Percentiles rank a stretch among this genome's conserved stretches.
These are phyloP conservation scores for Nanger granti DNA, from an alignment of 2,113 vertebrate species.

Conservation along the genomic window DNA sequence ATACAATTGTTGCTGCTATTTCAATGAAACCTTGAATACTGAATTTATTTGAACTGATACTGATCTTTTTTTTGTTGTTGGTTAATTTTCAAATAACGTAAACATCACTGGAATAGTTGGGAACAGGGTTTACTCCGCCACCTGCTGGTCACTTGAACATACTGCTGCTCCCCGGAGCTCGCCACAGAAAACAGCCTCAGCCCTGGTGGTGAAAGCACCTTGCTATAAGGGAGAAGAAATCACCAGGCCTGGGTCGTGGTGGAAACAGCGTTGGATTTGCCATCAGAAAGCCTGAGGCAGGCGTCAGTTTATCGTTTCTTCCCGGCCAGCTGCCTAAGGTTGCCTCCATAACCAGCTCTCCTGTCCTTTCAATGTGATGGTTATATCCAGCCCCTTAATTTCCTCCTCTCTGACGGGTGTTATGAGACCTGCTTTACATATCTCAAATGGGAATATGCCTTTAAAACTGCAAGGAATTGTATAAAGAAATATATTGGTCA, in stretches of 20 bases:
- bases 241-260: not conserved
- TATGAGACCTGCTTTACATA: not conserved
- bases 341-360: not conserved
- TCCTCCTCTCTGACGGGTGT: not conserved
- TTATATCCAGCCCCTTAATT: not conserved
- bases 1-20: not conserved
- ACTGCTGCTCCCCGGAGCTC: not conserved
- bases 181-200: not conserved
- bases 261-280: not conserved
- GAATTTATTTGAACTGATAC: not conserved
- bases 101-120: not conserved
- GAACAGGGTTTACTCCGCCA: constrained; percentile 48
- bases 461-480: not conserved
- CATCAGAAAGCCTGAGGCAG: not conserved
- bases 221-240: not conserved
- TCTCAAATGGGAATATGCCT: not conserved
- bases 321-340: not conserved
- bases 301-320: not conserved
- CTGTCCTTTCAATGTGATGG: not conserved
- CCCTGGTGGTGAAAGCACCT: not conserved
- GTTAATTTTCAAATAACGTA: not conserved
- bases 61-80: not conserved
- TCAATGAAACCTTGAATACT: not conserved
- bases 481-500: not conserved
- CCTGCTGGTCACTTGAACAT: constrained; percentile 51